Conservation (phyloP, 2,113 vertebrate genomes). For the Cathartes aura region DNA sequence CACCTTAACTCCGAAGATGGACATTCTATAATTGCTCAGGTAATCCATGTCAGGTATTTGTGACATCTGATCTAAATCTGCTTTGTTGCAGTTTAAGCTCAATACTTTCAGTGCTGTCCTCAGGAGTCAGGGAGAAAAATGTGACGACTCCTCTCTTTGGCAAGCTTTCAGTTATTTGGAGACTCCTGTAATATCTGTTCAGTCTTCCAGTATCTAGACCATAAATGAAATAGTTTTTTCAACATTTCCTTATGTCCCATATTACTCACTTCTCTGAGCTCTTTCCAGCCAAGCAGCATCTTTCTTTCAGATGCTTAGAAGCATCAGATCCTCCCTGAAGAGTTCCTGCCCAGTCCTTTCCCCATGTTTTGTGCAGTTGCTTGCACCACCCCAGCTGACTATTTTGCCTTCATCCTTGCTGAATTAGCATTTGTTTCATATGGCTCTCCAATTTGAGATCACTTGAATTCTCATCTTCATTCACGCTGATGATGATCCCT, state of each 20-base stretch:
- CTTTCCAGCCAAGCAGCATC: not conserved
- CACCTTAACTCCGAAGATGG: not conserved
- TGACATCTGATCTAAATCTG: not conserved
- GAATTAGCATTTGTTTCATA: not conserved
- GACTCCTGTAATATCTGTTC: not conserved
- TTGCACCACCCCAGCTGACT: not conserved
- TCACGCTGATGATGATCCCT: not conserved
- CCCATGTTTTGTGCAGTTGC: not conserved
- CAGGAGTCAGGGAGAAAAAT: not conserved
- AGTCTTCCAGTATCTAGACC: not conserved
- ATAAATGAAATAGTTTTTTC: not conserved
- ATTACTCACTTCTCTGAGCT: not conserved
- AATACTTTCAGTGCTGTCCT: not conserved
- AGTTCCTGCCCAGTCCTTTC: not conserved
- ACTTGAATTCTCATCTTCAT: not conserved
- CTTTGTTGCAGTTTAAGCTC: not conserved
- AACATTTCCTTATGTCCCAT: rapidly evolving
- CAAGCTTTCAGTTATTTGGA: not conserved
- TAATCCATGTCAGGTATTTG: not conserved
- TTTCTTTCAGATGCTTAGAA: not conserved
- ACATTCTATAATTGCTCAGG: not conserved
- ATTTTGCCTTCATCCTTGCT: not conserved
- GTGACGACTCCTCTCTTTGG: not conserved
- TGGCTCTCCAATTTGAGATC: not conserved
- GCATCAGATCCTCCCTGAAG: not conserved